Evolutionary conservation across 1,140 invertebrate genomes (phyloP), one percentile per base, ranked within the genome.

Genomic region (Saccostrea cuccullata): DNA sequence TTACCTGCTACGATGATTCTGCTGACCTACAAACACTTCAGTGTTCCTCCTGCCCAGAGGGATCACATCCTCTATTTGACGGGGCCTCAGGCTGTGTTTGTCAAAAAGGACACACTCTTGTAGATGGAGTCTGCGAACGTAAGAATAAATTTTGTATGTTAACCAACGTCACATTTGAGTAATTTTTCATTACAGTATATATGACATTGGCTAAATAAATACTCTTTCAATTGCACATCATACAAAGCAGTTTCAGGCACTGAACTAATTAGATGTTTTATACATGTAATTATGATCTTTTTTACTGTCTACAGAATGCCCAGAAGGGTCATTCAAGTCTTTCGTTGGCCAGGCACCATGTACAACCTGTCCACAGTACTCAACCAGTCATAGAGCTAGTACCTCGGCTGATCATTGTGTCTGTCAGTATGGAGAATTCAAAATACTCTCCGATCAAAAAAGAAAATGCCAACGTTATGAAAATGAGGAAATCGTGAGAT

Each of bases 401-500:
- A 77, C 70, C 1, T 26, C 70, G 1, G 8, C 8, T 1, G 70
- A 77, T 36, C 70, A 77, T 15, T 77, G 70, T 36, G 26, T 77
- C 11, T 77, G 70, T 36, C 70, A 30, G 8, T 26, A 77, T 77
- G 70, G 70, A 30, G 70, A 77, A 77, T 77, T 77, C 15, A 26
- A 30, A 26, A 77, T 77, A 15, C 23, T 77, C 26, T 77, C 70
- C 9, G 70, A 77, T 15, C 26, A 77, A 67, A 17, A 67, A 77
- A 26, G 70, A 36, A 36, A 77, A 77, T 77, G 70, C 15, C 70
- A 77, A 36, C 70, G 70, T 11, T 77, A 77, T 77, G 70, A 77
- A 77, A 77, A 77, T 26, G 70, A 77, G 30, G 70, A 77, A 77
- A 36, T 36, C 2, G 70, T 77, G 23, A 30, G 70, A 77, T 77